These are phyloP conservation scores for Aquatica leii DNA, from an alignment of 2,888 invertebrate species.

Conservation along the genomic window DNA sequence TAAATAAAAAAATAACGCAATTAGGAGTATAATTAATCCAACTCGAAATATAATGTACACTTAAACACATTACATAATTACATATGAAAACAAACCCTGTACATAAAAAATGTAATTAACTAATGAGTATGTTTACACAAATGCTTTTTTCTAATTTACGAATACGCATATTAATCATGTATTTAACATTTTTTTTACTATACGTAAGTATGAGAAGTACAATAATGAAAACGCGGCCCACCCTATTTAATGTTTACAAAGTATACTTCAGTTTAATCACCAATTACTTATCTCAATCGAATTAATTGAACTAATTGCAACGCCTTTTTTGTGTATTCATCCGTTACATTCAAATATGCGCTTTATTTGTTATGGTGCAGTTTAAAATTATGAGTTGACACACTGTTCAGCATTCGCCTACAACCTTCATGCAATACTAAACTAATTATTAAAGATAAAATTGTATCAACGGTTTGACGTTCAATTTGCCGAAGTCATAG, in stretches of 20 bases:
- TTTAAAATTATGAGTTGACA: slow-evolving; percentile 39
- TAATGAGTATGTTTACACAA: no score
- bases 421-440: slow-evolving; percentile 43
- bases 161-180: no score
- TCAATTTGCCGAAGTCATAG: slow-evolving; percentile 48
- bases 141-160: no score
- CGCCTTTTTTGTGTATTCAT: neutral
- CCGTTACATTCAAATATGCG: no score
- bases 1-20: no score
- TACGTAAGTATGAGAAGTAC: neutral
- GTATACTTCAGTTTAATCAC: slow-evolving; percentile 19
- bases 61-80: no score
- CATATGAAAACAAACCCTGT: no score
- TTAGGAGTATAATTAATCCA: no score
- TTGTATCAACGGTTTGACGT: slow-evolving; percentile 44
- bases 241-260: slow-evolving; percentile 17
- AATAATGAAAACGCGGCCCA: slow-evolving; percentile 14
- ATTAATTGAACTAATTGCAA: slow-evolving; percentile 20
- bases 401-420: slow-evolving; percentile 44
- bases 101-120: no score
- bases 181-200: no score
- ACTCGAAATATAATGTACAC: no score
- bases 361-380: neutral
- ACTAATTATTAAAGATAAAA: slow-evolving; percentile 48
- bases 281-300: slow-evolving; percentile 25